Conservation (phyloP, 2,888 invertebrate genomes). For the Eumacrocentrus americanus region DNA sequence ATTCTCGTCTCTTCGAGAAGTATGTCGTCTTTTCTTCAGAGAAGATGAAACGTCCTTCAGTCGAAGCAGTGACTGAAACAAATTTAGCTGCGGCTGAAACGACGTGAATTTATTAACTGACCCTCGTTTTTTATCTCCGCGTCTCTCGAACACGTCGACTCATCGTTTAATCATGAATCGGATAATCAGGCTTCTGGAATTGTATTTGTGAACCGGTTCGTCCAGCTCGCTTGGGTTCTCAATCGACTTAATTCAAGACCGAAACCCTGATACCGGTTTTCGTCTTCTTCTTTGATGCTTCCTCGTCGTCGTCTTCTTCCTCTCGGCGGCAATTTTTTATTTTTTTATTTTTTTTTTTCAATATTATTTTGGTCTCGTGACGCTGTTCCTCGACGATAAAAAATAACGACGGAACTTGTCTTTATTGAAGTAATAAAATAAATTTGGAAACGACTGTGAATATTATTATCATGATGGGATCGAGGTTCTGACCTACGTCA, state of each 20-base stretch:
- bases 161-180: slow-evolving; percentile 37
- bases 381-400: background rate
- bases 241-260: slow-evolving; percentile 14
- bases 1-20: too few species aligned
- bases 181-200: slow-evolving; percentile 44
- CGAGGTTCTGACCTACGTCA: slow-evolving; percentile 19
- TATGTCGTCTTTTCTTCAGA: too few species aligned
- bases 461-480: background rate
- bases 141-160: slow-evolving; percentile 24
- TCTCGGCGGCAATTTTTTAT: background rate
- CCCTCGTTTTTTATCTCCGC: slow-evolving; percentile 16
- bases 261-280: slow-evolving; percentile 2
- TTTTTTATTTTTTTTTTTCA: background rate
- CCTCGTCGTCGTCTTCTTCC: slow-evolving; percentile 12
- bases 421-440: background rate
- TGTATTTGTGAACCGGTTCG: slow-evolving; percentile 46
- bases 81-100: slow-evolving; percentile 19
- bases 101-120: slow-evolving; percentile 22
- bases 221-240: slow-evolving; percentile 20
- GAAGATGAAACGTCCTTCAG: slow-evolving; percentile 19
- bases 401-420: background rate
- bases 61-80: slow-evolving; percentile 10
- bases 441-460: background rate
- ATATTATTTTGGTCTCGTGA: background rate
- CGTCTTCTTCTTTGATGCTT: background rate